These are phyloP conservation scores for Cavia porcellus DNA, from an alignment of 2,113 vertebrate species.

Conservation along the genomic window DNA sequence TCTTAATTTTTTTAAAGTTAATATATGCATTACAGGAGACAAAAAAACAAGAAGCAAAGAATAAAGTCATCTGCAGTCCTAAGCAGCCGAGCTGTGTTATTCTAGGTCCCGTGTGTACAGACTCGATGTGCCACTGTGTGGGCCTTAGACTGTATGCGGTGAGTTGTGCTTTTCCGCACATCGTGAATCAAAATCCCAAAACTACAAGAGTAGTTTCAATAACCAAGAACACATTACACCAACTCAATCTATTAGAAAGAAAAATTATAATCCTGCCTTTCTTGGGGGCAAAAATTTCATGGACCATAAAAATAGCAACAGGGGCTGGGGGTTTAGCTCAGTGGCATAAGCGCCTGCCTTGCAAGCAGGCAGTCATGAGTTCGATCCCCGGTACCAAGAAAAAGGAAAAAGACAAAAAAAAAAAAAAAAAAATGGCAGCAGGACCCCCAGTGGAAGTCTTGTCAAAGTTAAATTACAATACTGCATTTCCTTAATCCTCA, in stretches of 20 bases:
- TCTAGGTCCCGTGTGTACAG: not conserved
- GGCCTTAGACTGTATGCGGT: not conserved
- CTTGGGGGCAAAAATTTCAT: conserved; percentile 49
- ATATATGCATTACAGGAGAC: conserved; percentile 63
- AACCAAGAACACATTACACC: conserved; percentile 57
- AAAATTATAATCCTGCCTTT: conserved; percentile 32
- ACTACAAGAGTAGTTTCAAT: conserved; percentile 7
- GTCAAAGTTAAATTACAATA: conserved; percentile 57
- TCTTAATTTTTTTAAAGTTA: conserved; percentile 62
- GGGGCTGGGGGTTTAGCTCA: not conserved
- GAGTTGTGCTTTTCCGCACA: conserved; percentile 26
- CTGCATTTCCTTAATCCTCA: conserved; percentile 56
- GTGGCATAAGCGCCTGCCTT: too few species aligned
- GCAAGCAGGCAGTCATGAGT: too few species aligned
- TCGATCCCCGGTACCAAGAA: too few species aligned
- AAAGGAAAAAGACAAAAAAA: too few species aligned
- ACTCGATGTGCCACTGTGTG: not conserved
- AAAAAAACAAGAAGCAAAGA: conserved; percentile 62
- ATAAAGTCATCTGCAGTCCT: conserved; percentile 27
- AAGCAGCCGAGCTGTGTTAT: conserved; percentile 31
- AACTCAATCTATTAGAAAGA: conserved; percentile 37
- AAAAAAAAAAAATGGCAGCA: not conserved
- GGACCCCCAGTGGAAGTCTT: conserved; percentile 42
- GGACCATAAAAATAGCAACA: conserved; percentile 63
- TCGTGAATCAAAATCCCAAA: not conserved